Base-by-base conservation (phyloP, 1,140 invertebrate genomes). In the Conopomorpha cramerella region DNA sequence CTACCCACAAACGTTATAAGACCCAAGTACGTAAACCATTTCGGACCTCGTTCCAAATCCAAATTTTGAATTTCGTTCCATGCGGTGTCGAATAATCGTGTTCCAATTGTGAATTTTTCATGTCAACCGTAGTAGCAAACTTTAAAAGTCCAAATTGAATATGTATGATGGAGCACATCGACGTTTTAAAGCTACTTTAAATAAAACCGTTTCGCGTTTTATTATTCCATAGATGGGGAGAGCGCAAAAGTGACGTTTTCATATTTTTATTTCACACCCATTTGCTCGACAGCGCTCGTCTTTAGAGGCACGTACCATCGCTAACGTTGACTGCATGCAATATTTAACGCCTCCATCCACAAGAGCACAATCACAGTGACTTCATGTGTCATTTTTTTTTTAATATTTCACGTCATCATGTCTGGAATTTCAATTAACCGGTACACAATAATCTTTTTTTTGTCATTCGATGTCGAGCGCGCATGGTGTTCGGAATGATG, bases 11-110 rank as follows among this genome's bases (percentile, higher is more conserved):
- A 87, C 64, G 81, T 89, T 41, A 78, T 81, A 37, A 82, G 86
- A 64, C 88, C 88, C 49, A 86, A 85, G 88, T 91, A 83, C 84
- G 88, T 87, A n/a, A n/a, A n/a, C n/a, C n/a, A n/a, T n/a, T n/a
- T n/a, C n/a, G n/a, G n/a, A n/a, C n/a, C n/a, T n/a, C n/a, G n/a
- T n/a, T n/a, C n/a, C n/a, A n/a, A n/a, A n/a, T n/a, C n/a, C n/a
- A n/a, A n/a, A n/a, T n/a, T n/a, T n/a, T n/a, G n/a, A n/a, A n/a
- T n/a, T n/a, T n/a, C n/a, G n/a, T n/a, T n/a, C n/a, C n/a, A n/a
- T n/a, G n/a, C n/a, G n/a, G n/a, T n/a, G n/a, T n/a, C n/a, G n/a
- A n/a, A n/a, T n/a, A n/a, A n/a, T n/a, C n/a, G n/a, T n/a, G n/a
- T n/a, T n/a, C n/a, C n/a, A n/a, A n/a, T n/a, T n/a, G n/a, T n/a